phyloP scores from a whole-genome alignment of 2,888 invertebrate genomes.

The Plebejus argus region DNA sequence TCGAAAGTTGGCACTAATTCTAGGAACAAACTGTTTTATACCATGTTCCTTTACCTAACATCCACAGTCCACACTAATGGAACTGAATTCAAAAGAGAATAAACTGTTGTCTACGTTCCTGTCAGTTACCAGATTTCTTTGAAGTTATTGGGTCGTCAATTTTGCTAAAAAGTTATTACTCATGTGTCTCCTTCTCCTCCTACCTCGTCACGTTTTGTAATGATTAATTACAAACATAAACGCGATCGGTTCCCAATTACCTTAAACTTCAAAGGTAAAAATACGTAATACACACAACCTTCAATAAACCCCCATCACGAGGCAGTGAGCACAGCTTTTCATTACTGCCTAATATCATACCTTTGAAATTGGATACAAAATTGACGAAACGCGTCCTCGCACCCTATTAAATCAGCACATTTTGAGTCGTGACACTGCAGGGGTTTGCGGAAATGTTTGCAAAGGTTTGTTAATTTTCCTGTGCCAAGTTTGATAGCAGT shows the following conservation, averaged over 20 bases:
- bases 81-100: too few relatives aligned
- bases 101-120: neutral
- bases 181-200: too few relatives aligned
- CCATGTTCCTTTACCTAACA: too few relatives aligned
- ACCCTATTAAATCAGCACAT: neutral
- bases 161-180: neutral
- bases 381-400: slow-evolving; percentile 11
- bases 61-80: too few relatives aligned
- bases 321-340: neutral
- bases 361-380: slow-evolving; percentile 29
- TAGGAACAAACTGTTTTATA: too few relatives aligned
- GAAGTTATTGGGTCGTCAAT: neutral
- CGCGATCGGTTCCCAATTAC: neutral
- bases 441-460: neutral
- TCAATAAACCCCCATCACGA: slow-evolving; percentile 11
- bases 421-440: slow-evolving; percentile 1
- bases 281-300: neutral
- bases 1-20: too few relatives aligned
- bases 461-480: neutral
- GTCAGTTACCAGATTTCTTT: neutral
- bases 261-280: neutral
- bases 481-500: neutral
- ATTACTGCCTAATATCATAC: slow-evolving; percentile 13
- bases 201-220: too few relatives aligned
- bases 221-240: neutral